Evolutionary conservation across 2,888 invertebrate species (phyloP), one percentile per base, ranked within the genome.

Genomic region (Iselma pallidipennis): DNA sequence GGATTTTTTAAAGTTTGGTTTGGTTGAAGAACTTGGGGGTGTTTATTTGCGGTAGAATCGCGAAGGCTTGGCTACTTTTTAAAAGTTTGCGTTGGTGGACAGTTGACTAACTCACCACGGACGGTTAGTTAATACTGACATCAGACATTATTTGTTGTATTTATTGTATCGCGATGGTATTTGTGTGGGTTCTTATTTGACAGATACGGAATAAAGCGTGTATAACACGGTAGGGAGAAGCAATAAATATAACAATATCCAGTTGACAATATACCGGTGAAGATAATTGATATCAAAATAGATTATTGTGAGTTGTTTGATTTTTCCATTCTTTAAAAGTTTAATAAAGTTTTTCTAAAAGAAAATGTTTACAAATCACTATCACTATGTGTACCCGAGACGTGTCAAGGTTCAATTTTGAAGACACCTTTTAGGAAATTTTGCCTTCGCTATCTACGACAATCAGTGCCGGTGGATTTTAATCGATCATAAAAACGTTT

Each of bases 401-500:
- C 28, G 50, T 50, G 62, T 63, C 59, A 59, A 37, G 14, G 59
- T 59, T 63, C 59, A 59, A 3, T 28, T 26, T 45, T 9, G 12
- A 42, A 54, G 37, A 58, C 55, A 62, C 50, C 49, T 50, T 26
- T 2, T 2, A 10, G 10, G 23, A 63, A 55, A 63, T 59, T 59
- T 59, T 56, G 59, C 55, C 59, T 59, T 37, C 19, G 25, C 45
- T 23, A 62, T 58, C 58, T 55, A 62, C n/a, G n/a, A 29, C 50
- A 50, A 48, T 29, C 49, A 29, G 12, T 12, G 26, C 21, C 31
- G 23, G 25, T 57, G 58, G 51, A 63, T 63, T 23, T 59, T 63
- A 63, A 63, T 63, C 52, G 59, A 59, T 53, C 49, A 37, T 49
- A 37, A 59, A 63, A 63, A 55, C 52, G 6, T 50, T 62, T 42